Conservation (phyloP, 2,113 vertebrate genomes). For the Trogon melanurus region DNA sequence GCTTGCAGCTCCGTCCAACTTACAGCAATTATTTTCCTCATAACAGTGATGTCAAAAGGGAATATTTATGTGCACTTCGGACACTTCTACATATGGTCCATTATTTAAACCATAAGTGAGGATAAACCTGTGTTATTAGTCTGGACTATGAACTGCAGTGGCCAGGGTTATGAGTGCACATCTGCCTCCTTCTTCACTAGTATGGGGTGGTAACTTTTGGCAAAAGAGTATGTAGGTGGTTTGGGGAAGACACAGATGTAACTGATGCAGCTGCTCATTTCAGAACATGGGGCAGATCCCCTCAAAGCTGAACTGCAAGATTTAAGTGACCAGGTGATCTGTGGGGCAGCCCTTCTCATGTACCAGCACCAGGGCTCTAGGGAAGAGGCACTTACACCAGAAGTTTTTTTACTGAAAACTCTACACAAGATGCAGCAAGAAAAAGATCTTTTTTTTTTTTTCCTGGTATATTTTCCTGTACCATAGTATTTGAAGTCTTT, state of each 20-base stretch:
- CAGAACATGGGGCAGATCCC: not conserved
- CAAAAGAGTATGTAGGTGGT: not conserved
- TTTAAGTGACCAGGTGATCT: not conserved
- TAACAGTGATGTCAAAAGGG: not conserved
- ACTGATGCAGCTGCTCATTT: not conserved
- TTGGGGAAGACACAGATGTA: not conserved
- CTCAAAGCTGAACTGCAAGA: not conserved
- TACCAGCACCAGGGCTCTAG: not conserved
- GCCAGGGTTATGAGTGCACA: rapidly evolving
- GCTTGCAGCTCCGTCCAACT: not conserved
- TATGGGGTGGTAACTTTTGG: not conserved
- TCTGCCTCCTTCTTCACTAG: not conserved
- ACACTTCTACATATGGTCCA: not conserved
- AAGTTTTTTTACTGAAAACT: not conserved
- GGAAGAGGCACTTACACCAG: not conserved
- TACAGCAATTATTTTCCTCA: not conserved
- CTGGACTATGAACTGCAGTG: not conserved
- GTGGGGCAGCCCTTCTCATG: not conserved
- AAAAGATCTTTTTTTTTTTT: not conserved
- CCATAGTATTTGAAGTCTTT: not conserved
- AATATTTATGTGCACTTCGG: not conserved
- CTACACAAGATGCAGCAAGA: not conserved
- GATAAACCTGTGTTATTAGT: not conserved
- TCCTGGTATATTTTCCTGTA: not conserved
- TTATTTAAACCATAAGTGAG: not conserved